These are phyloP conservation scores for Gopherus flavomarginatus DNA, from an alignment of 2,113 vertebrate species.

Conservation along the genomic window DNA sequence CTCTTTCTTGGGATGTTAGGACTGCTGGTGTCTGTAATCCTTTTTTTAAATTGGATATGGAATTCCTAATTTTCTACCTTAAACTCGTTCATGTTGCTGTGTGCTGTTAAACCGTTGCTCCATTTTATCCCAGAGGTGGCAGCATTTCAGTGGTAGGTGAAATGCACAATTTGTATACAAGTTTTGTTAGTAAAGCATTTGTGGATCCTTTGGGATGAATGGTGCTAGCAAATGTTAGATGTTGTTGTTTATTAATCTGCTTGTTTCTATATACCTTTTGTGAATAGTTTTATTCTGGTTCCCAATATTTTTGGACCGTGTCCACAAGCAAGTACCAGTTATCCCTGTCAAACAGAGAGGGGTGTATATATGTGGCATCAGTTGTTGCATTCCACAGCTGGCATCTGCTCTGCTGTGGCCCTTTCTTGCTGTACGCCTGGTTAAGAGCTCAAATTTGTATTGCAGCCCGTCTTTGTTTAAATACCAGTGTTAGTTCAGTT, in stretches of 20 bases:
- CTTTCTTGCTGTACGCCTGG: not conserved
- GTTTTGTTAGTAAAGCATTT: not conserved
- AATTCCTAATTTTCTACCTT: not conserved
- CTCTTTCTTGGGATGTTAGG: not conserved
- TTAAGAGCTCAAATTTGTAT: not conserved
- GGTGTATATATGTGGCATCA: not conserved
- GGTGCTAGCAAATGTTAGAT: not conserved
- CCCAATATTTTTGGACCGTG: not conserved
- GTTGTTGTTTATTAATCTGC: not conserved
- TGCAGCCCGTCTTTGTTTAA: not conserved
- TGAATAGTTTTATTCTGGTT: constrained; percentile 3
- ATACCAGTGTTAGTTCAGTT: not conserved
- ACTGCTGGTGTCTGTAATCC: not conserved
- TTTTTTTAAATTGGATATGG: not conserved
- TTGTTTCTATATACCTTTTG: not conserved
- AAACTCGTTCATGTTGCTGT: not conserved
- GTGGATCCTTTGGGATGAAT: not conserved
- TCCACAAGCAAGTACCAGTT: not conserved
- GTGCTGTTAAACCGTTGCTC: not conserved
- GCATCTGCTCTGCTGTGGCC: not conserved
- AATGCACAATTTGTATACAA: not conserved
- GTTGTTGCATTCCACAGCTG: not conserved
- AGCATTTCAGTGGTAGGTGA: not conserved
- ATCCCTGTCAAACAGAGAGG: not conserved
- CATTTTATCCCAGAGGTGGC: not conserved